Evolutionary conservation across 1,140 invertebrate genomes (phyloP), one percentile per base, ranked within the genome.

Genomic region (Plodia interpunctella): DNA sequence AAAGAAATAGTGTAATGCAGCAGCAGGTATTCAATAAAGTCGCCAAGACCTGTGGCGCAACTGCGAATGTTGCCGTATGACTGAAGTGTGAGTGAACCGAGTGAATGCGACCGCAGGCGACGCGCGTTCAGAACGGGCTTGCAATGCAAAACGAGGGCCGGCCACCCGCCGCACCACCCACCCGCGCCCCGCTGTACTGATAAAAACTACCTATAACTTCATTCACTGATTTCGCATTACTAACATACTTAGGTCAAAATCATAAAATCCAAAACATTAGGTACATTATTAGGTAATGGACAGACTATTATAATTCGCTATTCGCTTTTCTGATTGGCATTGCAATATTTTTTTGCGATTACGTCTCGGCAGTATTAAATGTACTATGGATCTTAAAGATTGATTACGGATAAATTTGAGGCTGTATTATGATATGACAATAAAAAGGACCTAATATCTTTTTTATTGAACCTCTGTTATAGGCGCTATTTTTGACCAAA

Each of bases 61-160:
- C 76, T 76, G 69, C 76, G 74, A 80, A 72, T 74, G 82, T 76
- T 76, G 76, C 75, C 72, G 74, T 76, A 65, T 83, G 80, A 87
- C 83, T 87, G 74, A 76, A 62, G 68, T 68, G 53, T 61, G 68
- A 74, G 66, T 62, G 70, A 69, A 66, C 59, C 53, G 70, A 64
- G 64, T 55, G 59, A 38, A 17, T 54, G 44, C 38, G 54, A 55
- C 55, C 55, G 60, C 51, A 38, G 28, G 59, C 65, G 56, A 62
- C 63, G 66, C 61, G 62, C 64, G 66, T 62, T 69, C 64, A 60
- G 54, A 66, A 62, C 73, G 59, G 53, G 66, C 73, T 72, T 70
- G 70, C 66, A 72, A 70, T 72, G 70, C 70, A 74, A 68, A 72
- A 72, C 69, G 72, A 63, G 54, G 55, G 58, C 49, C 10, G 57